Evolutionary conservation across 1,140 invertebrate genomes (phyloP), one percentile per base, ranked within the genome.

Genomic region (Prorops nasuta): DNA sequence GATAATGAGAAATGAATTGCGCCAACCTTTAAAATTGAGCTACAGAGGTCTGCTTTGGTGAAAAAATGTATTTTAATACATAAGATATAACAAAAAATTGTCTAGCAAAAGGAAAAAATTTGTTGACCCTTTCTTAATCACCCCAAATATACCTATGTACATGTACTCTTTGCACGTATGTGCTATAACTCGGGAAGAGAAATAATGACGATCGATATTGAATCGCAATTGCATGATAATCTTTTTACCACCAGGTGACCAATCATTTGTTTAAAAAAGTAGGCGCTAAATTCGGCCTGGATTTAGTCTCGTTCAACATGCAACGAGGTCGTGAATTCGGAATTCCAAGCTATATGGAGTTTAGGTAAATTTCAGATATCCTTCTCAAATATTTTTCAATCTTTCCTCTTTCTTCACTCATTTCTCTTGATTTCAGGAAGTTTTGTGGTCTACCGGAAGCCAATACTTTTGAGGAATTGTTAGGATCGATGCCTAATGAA

Each of bases 271-370:
- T 95, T 74, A 93, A 94, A 71, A 94, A 94, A 76, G 86, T 86
- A 17, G 89, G 89, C 12, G 86, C 88, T 35, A 81, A 88, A 34
- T 91, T 90, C 65, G 93, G 93, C 54, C 85, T 96, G 82, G 94
- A 97, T 75, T 78, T 97, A 56, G 92, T 94, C 2, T 92, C 94
- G 1, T 92, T 96, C 65, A 97, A 97, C 69, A 93, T 96, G 85
- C 92, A 96, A 74, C 82, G 94, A 66, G 94, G 91, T 21, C 81
- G 94, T 51, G 94, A 96, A 69, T 94, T 95, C 66, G 93, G 92
- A 49, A 79, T 97, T 46, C 92, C 92, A 24, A 91, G 91, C 32
- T 95, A 94, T 67, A 94, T 92, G 87, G 90, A 94, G 71, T 95
- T 88, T 75, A 80, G 84, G 78, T 83, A 63, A 20, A 14, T 1